Base-by-base conservation (phyloP, 2,888 invertebrate species). In the Morpho deidamia region DNA sequence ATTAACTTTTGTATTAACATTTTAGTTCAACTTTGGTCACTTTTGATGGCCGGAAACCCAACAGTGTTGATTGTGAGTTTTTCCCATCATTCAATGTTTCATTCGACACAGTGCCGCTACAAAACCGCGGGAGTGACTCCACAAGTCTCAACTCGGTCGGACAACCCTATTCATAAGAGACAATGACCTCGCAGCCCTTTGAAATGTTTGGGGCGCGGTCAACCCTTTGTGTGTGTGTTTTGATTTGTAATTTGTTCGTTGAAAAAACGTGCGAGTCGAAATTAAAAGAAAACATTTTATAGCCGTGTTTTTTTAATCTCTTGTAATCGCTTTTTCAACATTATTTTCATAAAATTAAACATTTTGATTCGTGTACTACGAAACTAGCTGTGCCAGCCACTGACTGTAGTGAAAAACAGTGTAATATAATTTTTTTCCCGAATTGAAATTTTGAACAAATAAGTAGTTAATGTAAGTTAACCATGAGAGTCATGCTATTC, bases 151-250 rank as follows among this genome's bases (percentile, higher is more conserved):
- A 23, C 23, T 37, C 23, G 23, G 23, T 23, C 23, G 23, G 41
- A 38, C 48, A 40, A 44, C 58, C 60, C 60, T 57, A 45, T 37
- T 43, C 39, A 35, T 43, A 56, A 53, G 60, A 58, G 60, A 60
- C 62, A 60, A 60, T 62, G 62, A 62, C 62, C 62, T 55, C 59
- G 43, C 50, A 53, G 55, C 60, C 61, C 61, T 55, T 55, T 55
- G 40, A 57, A 60, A 58, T 41, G 56, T 51, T 50, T 48, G 45
- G 61, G 61, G 59, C 58, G 59, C 59, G 63, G 64, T 63, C 64
- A 68, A 67, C 72, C 70, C 71, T 69, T 70, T 66, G 56, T 61
- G 50, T 58, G 57, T 53, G 54, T 62, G 61, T 60, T 65, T 63
- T 58, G 63, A 62, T 62, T 64, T 56, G 61, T 63, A 67, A 64